These are phyloP conservation scores for Ptilodon capucinus DNA, from an alignment of 2,888 invertebrate genomes.

Conservation along the genomic window DNA sequence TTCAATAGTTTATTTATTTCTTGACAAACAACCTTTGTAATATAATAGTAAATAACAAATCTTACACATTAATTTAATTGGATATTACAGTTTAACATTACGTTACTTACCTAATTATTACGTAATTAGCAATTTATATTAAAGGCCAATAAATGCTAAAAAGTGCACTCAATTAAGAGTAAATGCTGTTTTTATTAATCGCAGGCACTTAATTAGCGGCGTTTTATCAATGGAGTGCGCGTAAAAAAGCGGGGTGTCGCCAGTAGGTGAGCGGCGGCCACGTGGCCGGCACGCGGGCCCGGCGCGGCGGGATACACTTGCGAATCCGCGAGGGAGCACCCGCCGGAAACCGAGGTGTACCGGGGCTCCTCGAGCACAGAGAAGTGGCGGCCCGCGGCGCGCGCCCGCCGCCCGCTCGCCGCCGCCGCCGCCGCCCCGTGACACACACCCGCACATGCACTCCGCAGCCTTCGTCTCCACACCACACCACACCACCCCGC, in stretches of 20 bases:
- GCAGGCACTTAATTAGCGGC: slow-evolving; percentile 58
- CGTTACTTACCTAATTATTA: slow-evolving; percentile 15
- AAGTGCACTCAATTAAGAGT: slow-evolving; percentile 36
- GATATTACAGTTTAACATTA: not conserved
- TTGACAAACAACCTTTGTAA: too few species aligned
- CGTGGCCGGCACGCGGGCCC: slow-evolving; percentile 73
- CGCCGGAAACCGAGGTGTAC: slow-evolving; percentile 81
- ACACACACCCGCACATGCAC: slow-evolving; percentile 66
- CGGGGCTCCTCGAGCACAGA: slow-evolving; percentile 80
- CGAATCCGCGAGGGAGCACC: slow-evolving; percentile 76
- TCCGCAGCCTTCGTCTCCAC: slow-evolving; percentile 77
- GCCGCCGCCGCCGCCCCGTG: slow-evolving; percentile 52
- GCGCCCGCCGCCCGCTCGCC: slow-evolving; percentile 59
- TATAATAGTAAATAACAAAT: not conserved
- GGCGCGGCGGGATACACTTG: slow-evolving; percentile 64
- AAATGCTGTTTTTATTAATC: slow-evolving; percentile 48
- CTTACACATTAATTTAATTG: not conserved
- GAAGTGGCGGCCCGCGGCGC: slow-evolving; percentile 79
- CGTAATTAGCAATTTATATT: slow-evolving; percentile 15
- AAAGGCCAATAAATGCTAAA: slow-evolving; percentile 12
- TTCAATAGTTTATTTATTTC: too few species aligned
- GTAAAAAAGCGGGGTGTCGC: slow-evolving; percentile 58
- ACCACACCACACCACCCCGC: slow-evolving; percentile 71
- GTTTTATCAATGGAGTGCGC: slow-evolving; percentile 64
- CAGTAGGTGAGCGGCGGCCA: slow-evolving; percentile 60